A percentile compares a stretch with the other conserved stretches of the same genome.
Evolutionary conservation across 2,888 invertebrate genomes (phyloP).

Genomic region (Drosophila ochracea): DNA sequence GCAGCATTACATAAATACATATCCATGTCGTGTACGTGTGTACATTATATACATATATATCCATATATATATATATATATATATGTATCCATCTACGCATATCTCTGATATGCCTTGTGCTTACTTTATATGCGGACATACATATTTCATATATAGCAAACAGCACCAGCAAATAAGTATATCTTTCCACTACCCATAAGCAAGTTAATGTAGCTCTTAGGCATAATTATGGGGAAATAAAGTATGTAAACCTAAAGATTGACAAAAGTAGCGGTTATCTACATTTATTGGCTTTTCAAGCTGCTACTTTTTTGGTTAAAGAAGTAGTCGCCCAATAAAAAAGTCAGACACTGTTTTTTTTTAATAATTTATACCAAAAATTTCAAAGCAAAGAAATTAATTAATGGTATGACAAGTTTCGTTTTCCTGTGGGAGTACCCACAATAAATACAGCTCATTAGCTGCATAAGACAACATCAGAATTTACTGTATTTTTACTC

Average conservation of each 20-base stretch:
- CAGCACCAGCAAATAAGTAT: not conserved
- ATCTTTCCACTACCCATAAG: not conserved
- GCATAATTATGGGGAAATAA: not conserved
- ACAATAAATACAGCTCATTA: not conserved
- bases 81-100: not conserved
- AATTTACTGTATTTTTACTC: not conserved
- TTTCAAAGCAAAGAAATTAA: not conserved
- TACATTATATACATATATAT: not conserved
- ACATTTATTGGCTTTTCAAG: too few relatives aligned
- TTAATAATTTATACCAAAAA: too few relatives aligned
- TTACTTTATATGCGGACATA: conserved; percentile 1
- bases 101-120: not conserved
- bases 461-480: not conserved
- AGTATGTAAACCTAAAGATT: too few relatives aligned
- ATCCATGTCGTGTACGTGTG: not conserved
- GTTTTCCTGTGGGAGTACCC: not conserved
- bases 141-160: not conserved
- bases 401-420: not conserved
- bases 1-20: conserved; percentile 43
- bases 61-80: rapidly evolving
- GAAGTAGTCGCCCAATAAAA: too few relatives aligned
- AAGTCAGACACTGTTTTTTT: too few relatives aligned
- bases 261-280: too few relatives aligned
- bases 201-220: not conserved
- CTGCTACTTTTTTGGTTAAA: too few relatives aligned